These are phyloP conservation scores for Azorinus chamasolen DNA, from an alignment of 2,888 invertebrate species.

Conservation along the genomic window DNA sequence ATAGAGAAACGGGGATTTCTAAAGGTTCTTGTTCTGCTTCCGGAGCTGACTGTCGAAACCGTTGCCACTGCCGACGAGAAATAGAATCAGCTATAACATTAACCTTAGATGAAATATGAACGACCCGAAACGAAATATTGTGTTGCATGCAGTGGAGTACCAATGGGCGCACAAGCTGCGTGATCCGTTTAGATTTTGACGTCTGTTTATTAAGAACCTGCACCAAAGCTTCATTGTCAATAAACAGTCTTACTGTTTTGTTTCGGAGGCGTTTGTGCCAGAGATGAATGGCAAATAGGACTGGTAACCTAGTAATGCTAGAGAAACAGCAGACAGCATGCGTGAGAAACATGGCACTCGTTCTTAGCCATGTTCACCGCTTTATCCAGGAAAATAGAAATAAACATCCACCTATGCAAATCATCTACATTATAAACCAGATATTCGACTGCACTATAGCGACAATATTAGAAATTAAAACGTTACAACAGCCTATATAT, in stretches of 20 bases:
- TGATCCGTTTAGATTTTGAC: background rate
- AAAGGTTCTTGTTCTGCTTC: no score
- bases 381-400: no score
- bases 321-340: no score
- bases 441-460: no score
- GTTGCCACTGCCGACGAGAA: background rate
- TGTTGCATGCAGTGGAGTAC: background rate
- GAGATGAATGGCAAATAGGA: background rate
- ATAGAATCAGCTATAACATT: slow-evolving; percentile 7
- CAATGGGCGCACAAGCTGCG: background rate
- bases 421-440: no score
- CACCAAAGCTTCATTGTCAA: slow-evolving; percentile 4
- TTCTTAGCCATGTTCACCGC: no score
- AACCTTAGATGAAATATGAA: background rate
- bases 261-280: background rate
- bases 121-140: background rate
- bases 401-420: no score
- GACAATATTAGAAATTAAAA: no score
- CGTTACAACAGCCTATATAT: no score
- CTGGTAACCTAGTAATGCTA: no score
- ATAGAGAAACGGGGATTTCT: no score
- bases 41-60: background rate
- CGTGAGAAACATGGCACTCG: no score
- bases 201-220: background rate
- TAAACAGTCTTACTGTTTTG: background rate